These are phyloP conservation scores for Antechinus stuartii DNA, from an alignment of 2,113 vertebrate genomes.

Conservation along the genomic window DNA sequence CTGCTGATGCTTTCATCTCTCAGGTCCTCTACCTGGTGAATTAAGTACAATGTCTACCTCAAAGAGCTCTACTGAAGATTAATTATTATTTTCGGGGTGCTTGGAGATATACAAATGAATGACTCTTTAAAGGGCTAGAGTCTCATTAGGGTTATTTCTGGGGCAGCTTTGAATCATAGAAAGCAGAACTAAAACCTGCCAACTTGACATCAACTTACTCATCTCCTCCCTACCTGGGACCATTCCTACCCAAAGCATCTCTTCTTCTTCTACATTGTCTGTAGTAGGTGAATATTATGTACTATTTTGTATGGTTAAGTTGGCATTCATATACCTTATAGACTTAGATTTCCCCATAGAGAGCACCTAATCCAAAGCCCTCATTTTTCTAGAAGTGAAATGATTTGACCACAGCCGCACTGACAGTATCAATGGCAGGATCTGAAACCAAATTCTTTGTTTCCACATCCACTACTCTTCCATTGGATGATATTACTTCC, in stretches of 20 bases:
- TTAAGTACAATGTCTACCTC: slow-evolving; percentile 53
- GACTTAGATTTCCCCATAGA: not conserved
- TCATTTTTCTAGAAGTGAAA: not conserved
- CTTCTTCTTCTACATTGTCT: not conserved
- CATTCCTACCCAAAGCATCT: not conserved
- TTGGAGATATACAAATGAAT: slow-evolving; percentile 64
- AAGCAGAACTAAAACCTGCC: slow-evolving; percentile 19
- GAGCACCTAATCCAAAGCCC: not conserved
- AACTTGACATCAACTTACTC: not conserved
- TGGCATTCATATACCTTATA: not conserved
- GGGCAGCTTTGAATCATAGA: slow-evolving; percentile 51
- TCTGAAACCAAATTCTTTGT: not conserved
- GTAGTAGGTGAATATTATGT: not conserved
- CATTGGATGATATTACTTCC: not conserved
- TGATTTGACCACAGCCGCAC: not conserved
- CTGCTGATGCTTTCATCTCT: slow-evolving; percentile 42
- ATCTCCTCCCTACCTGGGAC: not conserved
- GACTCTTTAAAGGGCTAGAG: slow-evolving; percentile 4
- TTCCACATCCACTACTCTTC: not conserved
- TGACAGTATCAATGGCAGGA: not conserved
- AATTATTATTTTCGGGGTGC: slow-evolving; percentile 64
- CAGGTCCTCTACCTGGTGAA: not conserved
- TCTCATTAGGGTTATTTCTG: slow-evolving; percentile 60
- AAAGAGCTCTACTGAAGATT: slow-evolving; percentile 59
- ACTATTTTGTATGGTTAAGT: not conserved